Percentiles rank a stretch among this genome's conserved stretches.
Conservation (phyloP, 2,113 vertebrate genomes). For the Perccottus glenii region DNA sequence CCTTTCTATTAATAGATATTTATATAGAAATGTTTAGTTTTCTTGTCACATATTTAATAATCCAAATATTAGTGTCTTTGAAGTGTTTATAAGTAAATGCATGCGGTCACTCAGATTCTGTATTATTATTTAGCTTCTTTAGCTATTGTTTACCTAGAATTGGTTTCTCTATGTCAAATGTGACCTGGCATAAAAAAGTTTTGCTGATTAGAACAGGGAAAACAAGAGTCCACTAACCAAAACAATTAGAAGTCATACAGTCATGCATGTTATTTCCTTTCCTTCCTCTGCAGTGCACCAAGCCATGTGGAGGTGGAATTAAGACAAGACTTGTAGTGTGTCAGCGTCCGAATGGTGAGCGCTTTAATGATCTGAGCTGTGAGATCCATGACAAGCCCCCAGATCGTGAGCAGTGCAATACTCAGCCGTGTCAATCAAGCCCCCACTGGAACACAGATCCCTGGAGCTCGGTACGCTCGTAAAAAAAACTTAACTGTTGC, state of each 20-base stretch:
- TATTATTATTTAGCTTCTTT: too few relatives aligned
- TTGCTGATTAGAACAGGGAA: too few relatives aligned
- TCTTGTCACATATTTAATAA: neutral
- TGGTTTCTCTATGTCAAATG: too few relatives aligned
- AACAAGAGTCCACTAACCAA: too few relatives aligned
- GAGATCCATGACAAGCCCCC: constrained; percentile 97
- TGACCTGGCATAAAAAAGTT: too few relatives aligned
- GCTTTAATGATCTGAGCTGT: constrained; percentile 95
- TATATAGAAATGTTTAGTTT: neutral
- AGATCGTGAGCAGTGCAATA: constrained; percentile 96
- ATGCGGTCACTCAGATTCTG: too few relatives aligned
- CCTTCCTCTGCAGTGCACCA: constrained; percentile 83
- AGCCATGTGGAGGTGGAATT: constrained; percentile 90
- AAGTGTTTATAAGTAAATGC: too few relatives aligned
- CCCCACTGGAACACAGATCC: constrained; percentile 91
- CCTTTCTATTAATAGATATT: neutral
- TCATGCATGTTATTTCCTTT: too few relatives aligned
- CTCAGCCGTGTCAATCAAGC: constrained; percentile 87
- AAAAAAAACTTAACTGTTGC: constrained; percentile 73
- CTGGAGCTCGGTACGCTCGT: constrained; percentile 98
- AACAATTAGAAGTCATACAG: too few relatives aligned
- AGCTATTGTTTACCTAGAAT: too few relatives aligned
- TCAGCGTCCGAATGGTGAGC: constrained; percentile 91
- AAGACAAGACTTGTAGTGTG: constrained; percentile 93
- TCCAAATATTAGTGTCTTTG: too few relatives aligned